Evolutionary conservation across 2,797 vertebrate species (phyloP), one percentile per base, ranked within the genome.

Genomic region (Simalia tracyae): DNA sequence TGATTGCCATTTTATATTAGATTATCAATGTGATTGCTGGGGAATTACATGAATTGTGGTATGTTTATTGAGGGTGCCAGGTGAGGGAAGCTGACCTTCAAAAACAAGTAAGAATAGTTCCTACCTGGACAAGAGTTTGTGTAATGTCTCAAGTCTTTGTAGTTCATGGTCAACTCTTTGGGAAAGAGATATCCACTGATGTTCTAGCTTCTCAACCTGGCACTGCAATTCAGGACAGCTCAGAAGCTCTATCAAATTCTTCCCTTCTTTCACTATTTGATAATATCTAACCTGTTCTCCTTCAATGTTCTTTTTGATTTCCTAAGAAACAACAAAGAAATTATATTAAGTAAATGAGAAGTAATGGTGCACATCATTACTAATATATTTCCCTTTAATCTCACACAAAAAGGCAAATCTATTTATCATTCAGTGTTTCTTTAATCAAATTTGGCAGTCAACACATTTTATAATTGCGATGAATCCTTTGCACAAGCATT

Each of bases 261-360:
- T 97, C 46, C 98, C 98, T 76, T 97, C 97, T 94, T 98, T 98
- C 95, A 98, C 95, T 90, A 97, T 96, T 95, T 97, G 97, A 92
- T 97, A 94, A 28, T 98, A 96, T 42, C 94, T 96, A 0, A 96
- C 97, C 72, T 97, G 95, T 85, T 97, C 98, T 89, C 93, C 96
- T 89, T 98, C 96, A 94, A 98, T 94, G 63, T 87, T 95, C 0
- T 50, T 94, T 91, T 95, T 95, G 81, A 98, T 97, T 94, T 97
- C 97, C 99, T 99, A 95, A 63, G 92, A 91, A 94, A 91, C 93
- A 88, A 95, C 8, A 26, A 56, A 57, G 94, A 54, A 59, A 94
- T 87, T 84, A 90, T 19, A 91, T 68, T 94, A 91, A 15, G 93
- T 72, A 92, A 92, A 61, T 2, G 10, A 81, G 90, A 94, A 95